A percentile compares a stretch with the other conserved stretches of the same genome.
phyloP scores from a whole-genome alignment of 2,113 vertebrate genomes.

The Actinemys pallida region DNA sequence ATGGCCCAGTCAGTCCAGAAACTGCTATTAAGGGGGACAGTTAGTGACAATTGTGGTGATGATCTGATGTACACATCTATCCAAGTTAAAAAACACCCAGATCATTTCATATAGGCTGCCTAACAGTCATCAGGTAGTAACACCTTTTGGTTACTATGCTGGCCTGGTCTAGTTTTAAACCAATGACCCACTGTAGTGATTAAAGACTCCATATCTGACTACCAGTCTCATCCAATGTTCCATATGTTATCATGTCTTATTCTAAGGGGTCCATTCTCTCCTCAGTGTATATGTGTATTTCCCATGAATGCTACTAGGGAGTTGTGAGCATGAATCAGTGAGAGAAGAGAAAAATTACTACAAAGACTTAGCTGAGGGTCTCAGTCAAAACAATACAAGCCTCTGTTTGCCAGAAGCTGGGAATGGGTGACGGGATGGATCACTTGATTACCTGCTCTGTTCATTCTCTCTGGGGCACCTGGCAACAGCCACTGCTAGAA shows the following conservation, averaged over 20 bases:
- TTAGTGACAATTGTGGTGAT: neutral
- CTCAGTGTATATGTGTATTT: neutral
- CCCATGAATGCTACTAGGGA: neutral
- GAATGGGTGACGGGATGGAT: too few relatives aligned
- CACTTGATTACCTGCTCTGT: too few relatives aligned
- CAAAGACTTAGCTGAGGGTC: neutral
- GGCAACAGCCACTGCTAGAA: too few relatives aligned
- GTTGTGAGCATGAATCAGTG: neutral
- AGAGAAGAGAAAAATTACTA: constrained; percentile 5
- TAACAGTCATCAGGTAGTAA: neutral
- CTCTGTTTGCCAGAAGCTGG: too few relatives aligned
- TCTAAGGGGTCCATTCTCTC: neutral
- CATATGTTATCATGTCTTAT: fast-evolving
- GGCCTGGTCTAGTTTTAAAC: neutral
- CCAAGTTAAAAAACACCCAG: neutral
- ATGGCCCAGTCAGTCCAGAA: neutral
- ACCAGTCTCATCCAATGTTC: neutral
- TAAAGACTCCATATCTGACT: neutral
- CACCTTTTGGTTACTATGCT: neutral
- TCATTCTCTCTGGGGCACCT: too few relatives aligned
- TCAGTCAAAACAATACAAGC: constrained; percentile 21
- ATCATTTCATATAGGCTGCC: neutral
- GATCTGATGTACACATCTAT: neutral
- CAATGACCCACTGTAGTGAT: neutral
- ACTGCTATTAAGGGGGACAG: neutral